Percentiles rank a stretch among this genome's conserved stretches.
These are phyloP conservation scores for Pterocles orientalis DNA, from an alignment of 2,113 vertebrate species.

Conservation along the genomic window DNA sequence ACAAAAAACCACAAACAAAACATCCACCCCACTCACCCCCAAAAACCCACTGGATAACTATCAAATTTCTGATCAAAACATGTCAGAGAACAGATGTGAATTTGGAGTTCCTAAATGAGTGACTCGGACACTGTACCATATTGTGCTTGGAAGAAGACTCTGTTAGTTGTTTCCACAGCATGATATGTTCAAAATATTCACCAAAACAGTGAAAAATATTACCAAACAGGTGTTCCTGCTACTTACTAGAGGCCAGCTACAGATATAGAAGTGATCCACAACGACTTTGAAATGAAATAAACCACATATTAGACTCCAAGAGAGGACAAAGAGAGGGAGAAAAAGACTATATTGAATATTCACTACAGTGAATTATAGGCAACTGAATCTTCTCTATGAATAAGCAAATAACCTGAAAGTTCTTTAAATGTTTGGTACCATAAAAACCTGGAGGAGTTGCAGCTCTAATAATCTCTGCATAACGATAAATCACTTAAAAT, in stretches of 20 bases:
- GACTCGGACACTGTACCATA: background rate
- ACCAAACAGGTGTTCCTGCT: background rate
- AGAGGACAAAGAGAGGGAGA: background rate
- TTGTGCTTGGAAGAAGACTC: background rate
- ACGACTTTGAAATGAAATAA: background rate
- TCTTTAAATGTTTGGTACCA: background rate
- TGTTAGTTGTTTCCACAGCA: background rate
- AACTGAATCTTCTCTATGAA: constrained; percentile 7
- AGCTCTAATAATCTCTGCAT: background rate
- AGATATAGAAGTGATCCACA: background rate
- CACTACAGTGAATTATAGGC: background rate
- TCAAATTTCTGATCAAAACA: background rate
- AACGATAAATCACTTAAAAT: background rate
- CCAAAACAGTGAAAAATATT: too few relatives aligned
- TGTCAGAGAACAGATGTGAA: background rate
- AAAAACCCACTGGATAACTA: accelerated
- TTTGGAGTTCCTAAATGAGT: background rate
- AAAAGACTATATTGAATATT: background rate
- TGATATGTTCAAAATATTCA: background rate
- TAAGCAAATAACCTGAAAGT: background rate
- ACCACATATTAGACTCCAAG: background rate
- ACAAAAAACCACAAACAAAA: background rate
- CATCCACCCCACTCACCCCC: too few relatives aligned
- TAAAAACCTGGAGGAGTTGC: background rate
- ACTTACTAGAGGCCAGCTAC: background rate